A percentile compares a stretch with the other conserved stretches of the same genome.
phyloP scores from a whole-genome alignment of 1,140 invertebrate genomes.

The Anoplolepis gracilipes region DNA sequence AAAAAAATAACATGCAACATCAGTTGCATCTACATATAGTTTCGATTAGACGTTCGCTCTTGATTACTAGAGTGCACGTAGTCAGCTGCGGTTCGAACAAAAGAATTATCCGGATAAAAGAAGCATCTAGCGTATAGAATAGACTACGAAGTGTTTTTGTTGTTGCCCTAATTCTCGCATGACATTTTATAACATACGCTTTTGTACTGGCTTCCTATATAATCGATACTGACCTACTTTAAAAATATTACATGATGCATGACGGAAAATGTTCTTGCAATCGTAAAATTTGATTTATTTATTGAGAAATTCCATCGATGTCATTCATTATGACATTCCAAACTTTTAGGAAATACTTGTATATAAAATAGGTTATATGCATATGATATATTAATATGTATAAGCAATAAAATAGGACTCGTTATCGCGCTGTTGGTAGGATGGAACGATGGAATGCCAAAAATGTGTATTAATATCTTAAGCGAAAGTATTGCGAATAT shows the following conservation, averaged over 20 bases:
- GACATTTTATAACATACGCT: slow-evolving; percentile 50
- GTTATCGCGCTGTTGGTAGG: background rate
- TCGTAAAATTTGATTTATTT: slow-evolving; percentile 23
- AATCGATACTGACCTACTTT: slow-evolving; percentile 56
- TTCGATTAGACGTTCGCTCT: slow-evolving; percentile 12
- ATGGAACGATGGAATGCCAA: background rate
- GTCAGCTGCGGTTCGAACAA: slow-evolving; percentile 24
- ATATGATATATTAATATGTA: background rate
- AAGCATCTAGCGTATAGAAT: slow-evolving; percentile 11
- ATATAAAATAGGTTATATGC: too few species aligned
- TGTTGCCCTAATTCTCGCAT: slow-evolving; percentile 49
- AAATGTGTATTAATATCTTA: background rate
- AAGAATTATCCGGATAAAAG: slow-evolving; percentile 25
- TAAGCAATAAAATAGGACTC: background rate
- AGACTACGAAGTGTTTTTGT: slow-evolving; percentile 30
- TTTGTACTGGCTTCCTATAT: slow-evolving; percentile 25
- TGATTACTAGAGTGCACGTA: slow-evolving; percentile 61
- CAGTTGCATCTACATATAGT: background rate
- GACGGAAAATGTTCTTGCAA: slow-evolving; percentile 9
- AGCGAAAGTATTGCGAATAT: background rate
- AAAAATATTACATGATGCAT: slow-evolving; percentile 4
- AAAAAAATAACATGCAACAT: background rate
- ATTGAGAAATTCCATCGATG: background rate
- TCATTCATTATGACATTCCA: background rate
- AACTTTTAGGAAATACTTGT: background rate